Evolutionary conservation across 2,113 vertebrate genomes (phyloP).

Genomic region (Physeter macrocephalus): DNA sequence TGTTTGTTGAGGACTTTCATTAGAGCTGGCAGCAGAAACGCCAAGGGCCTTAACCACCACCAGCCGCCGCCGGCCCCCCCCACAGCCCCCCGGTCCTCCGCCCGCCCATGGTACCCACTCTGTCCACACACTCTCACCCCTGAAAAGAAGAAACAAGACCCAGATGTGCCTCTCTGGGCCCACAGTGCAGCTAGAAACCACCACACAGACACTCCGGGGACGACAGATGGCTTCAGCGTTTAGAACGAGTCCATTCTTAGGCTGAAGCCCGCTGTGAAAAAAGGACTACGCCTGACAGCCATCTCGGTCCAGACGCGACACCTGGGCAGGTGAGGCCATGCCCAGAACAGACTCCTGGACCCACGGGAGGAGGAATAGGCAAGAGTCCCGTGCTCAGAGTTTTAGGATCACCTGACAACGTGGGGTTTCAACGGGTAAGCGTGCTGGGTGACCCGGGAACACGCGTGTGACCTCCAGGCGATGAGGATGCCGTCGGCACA

Average conservation of each 20-base stretch:
- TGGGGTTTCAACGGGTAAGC: not conserved
- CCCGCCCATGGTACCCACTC: accelerated
- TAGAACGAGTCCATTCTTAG: too few relatives aligned
- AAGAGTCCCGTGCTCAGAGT: accelerated
- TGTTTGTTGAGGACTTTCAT: too few relatives aligned
- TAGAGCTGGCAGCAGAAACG: too few relatives aligned
- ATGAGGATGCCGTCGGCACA: not conserved
- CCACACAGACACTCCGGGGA: not conserved
- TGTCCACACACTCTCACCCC: too few relatives aligned
- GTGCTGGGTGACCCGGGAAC: not conserved
- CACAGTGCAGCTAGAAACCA: too few relatives aligned
- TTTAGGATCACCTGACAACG: accelerated
- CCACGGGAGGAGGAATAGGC: accelerated
- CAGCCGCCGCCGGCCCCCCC: not conserved
- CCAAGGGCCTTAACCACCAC: not conserved
- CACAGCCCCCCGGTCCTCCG: accelerated
- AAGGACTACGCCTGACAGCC: not conserved
- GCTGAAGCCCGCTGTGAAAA: not conserved
- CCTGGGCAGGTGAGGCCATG: not conserved
- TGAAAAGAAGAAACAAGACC: not conserved
- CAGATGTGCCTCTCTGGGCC: too few relatives aligned
- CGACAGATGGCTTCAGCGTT: too few relatives aligned
- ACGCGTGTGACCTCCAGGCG: not conserved
- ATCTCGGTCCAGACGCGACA: too few relatives aligned
- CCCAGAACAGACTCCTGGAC: accelerated